These are phyloP conservation scores for Myotis davidii DNA, from an alignment of 2,113 vertebrate species.

Conservation along the genomic window DNA sequence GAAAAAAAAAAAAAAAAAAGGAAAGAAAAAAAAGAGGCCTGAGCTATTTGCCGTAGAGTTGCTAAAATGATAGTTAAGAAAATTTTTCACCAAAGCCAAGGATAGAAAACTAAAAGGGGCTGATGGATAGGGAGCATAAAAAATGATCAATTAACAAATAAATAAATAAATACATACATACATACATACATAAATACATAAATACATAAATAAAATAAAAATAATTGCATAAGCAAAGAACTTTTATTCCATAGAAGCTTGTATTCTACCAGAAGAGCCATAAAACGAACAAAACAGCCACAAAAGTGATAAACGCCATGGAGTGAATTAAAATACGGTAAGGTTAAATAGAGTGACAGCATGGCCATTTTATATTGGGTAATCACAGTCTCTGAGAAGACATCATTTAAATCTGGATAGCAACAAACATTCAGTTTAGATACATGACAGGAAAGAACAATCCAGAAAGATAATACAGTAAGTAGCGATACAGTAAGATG, in stretches of 20 bases:
- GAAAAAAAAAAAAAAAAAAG: not conserved
- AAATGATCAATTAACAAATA: not conserved
- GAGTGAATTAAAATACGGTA: not conserved
- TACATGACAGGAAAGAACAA: not conserved
- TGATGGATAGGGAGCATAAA: not conserved
- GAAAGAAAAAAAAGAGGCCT: not conserved
- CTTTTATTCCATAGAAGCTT: not conserved
- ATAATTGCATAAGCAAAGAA: not conserved
- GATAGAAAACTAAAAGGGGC: not conserved
- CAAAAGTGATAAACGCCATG: not conserved
- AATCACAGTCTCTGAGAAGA: not conserved
- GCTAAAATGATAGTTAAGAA: not conserved
- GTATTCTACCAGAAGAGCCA: not conserved
- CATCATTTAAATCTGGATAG: not conserved
- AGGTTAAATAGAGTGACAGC: not conserved
- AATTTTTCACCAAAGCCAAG: not conserved
- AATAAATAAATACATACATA: too few species aligned
- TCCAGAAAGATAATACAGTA: not conserved
- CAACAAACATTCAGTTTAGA: not conserved
- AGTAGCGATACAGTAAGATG: not conserved
- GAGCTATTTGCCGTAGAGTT: not conserved
- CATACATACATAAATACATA: too few species aligned
- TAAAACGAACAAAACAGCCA: not conserved
- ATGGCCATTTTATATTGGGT: not conserved
- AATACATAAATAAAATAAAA: too few species aligned